phyloP scores from a whole-genome alignment of 2,797 vertebrate genomes.

The Rhynchotus rufescens region DNA sequence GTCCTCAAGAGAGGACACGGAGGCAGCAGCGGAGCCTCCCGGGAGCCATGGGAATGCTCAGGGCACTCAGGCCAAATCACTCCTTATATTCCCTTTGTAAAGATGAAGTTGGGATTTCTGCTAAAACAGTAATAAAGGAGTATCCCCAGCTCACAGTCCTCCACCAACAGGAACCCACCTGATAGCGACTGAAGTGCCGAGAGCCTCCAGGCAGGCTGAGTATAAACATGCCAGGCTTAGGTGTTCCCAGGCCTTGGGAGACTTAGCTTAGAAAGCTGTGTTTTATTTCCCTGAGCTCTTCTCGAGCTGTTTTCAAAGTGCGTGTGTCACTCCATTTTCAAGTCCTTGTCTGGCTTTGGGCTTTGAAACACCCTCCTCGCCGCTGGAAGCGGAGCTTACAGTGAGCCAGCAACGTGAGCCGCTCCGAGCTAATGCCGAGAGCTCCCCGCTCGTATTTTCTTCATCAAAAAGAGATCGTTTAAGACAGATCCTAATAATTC shows the following conservation, averaged over 20 bases:
- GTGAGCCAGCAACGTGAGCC: neutral
- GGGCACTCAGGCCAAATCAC: neutral
- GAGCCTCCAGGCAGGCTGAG: neutral
- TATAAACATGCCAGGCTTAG: neutral
- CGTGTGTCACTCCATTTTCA: slow-evolving; percentile 17
- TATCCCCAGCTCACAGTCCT: neutral
- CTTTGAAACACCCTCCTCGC: slow-evolving; percentile 4
- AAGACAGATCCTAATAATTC: neutral
- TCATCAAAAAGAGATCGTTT: slow-evolving; percentile 34
- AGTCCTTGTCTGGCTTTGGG: slow-evolving; percentile 11
- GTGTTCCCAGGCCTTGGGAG: slow-evolving; percentile 5
- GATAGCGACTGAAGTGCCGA: neutral
- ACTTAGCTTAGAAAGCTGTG: slow-evolving; percentile 19
- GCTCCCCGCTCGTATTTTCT: slow-evolving; percentile 8
- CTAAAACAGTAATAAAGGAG: neutral
- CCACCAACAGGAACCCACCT: neutral
- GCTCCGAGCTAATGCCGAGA: slow-evolving; percentile 13
- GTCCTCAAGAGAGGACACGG: neutral
- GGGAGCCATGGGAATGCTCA: too few relatives aligned
- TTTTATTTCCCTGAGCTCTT: slow-evolving; percentile 52
- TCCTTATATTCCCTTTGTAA: neutral
- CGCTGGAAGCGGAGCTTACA: neutral
- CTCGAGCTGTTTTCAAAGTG: slow-evolving; percentile 37
- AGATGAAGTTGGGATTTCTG: neutral
- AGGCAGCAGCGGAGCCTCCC: neutral